A percentile compares a stretch with the other conserved stretches of the same genome.
Conservation (phyloP, 2,888 invertebrate species). For the Syrphus vitripennis region DNA sequence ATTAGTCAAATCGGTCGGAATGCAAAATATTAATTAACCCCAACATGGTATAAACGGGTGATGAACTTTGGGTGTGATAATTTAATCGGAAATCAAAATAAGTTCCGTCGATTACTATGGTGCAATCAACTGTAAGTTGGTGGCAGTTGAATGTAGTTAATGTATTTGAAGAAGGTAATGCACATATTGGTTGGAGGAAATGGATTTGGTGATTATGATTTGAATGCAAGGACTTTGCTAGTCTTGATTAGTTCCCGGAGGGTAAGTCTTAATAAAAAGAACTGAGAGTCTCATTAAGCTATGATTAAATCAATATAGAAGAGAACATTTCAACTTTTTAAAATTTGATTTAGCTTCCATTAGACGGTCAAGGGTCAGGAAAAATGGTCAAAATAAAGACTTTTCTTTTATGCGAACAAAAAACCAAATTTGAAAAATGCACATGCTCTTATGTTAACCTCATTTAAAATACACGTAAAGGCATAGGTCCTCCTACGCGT, state of each 20-base stretch:
- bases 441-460: no score
- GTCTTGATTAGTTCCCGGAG: background rate
- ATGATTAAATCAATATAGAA: no score
- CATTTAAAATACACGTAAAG: no score
- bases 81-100: constrained; percentile 64
- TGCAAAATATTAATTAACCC: constrained; percentile 58
- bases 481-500: no score
- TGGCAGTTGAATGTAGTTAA: background rate
- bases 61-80: constrained; percentile 7
- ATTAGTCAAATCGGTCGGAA: constrained; percentile 46
- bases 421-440: no score
- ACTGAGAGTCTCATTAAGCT: no score
- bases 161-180: background rate
- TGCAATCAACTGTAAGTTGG: background rate
- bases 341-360: no score
- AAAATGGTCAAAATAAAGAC: no score
- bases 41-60: background rate
- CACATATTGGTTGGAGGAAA: constrained; percentile 22
- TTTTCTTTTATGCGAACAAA: no score
- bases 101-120: constrained; percentile 38
- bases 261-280: background rate
- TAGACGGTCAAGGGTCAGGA: no score
- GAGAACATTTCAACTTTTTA: no score
- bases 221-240: background rate
- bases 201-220: constrained; percentile 30